phyloP scores from a whole-genome alignment of 1,140 invertebrate species.

The Musca vetustissima region DNA sequence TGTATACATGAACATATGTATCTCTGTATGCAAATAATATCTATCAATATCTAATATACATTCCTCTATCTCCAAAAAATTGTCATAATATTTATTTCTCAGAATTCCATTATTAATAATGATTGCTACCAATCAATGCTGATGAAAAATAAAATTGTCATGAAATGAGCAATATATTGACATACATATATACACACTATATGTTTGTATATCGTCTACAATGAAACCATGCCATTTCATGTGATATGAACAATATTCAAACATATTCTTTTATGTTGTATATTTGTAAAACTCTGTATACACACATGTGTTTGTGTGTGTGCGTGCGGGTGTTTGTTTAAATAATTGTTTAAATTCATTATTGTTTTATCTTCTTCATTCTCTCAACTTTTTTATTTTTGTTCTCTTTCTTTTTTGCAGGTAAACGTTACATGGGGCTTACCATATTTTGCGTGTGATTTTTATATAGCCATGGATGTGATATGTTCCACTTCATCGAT shows the following conservation, averaged over 20 bases:
- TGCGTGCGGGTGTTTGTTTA: background rate
- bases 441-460: conserved; percentile 91
- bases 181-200: too few species aligned
- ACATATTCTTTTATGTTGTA: background rate
- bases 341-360: conserved; percentile 7
- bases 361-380: background rate
- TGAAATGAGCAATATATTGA: too few species aligned
- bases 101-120: too few species aligned
- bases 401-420: conserved; percentile 65
- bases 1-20: too few species aligned
- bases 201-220: too few species aligned
- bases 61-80: too few species aligned
- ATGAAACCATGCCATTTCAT: too few species aligned
- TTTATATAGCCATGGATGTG: conserved; percentile 98
- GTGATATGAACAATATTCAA: background rate
- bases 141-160: too few species aligned
- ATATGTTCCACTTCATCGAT: conserved; percentile 98
- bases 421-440: conserved; percentile 82
- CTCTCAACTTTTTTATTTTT: conserved; percentile 21
- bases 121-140: too few species aligned
- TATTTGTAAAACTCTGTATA: background rate
- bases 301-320: background rate
- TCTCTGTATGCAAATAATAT: too few species aligned
- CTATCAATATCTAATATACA: too few species aligned
- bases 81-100: too few species aligned